A percentile compares a stretch with the other conserved stretches of the same genome.
Evolutionary conservation across 1,140 invertebrate species (phyloP).

Genomic region (Mercenaria mercenaria): DNA sequence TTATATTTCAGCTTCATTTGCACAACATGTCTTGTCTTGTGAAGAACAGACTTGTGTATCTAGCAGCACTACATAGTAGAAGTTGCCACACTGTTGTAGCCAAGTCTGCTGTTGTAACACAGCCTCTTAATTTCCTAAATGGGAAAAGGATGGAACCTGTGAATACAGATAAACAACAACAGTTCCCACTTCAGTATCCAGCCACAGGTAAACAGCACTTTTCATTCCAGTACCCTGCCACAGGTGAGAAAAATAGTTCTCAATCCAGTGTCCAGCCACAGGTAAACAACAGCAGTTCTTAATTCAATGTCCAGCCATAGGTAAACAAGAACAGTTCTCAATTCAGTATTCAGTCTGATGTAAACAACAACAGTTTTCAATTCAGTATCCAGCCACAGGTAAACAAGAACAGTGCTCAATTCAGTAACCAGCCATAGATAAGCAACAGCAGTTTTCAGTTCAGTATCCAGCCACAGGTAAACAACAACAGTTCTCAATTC

Average conservation of each 20-base stretch:
- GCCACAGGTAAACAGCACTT: conserved; percentile 85
- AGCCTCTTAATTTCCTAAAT: conserved; percentile 82
- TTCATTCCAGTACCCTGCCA: not conserved
- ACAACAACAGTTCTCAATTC: too few relatives aligned
- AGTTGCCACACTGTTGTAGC: conserved; percentile 24
- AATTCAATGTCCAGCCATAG: too few relatives aligned
- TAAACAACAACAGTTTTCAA: not conserved
- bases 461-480: too few relatives aligned
- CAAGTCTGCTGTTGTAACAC: conserved; percentile 66
- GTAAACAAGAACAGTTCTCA: too few relatives aligned
- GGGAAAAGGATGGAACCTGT: conserved; percentile 76
- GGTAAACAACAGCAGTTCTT: too few relatives aligned
- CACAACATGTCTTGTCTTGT: not conserved
- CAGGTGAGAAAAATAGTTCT: too few relatives aligned
- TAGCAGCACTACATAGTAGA: not conserved
- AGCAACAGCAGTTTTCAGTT: too few relatives aligned
- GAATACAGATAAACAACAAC: conserved; percentile 61
- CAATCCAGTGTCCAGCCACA: not conserved
- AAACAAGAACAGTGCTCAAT: too few relatives aligned
- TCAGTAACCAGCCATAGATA: too few relatives aligned
- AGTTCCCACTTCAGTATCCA: conserved; percentile 81
- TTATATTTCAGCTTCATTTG: not conserved
- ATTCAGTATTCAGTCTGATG: not conserved
- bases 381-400: too few relatives aligned
- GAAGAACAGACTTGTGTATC: not conserved